Percentiles rank a stretch among this genome's conserved stretches.
phyloP scores from a whole-genome alignment of 2,113 vertebrate species.

The Collichthys lucidus region DNA sequence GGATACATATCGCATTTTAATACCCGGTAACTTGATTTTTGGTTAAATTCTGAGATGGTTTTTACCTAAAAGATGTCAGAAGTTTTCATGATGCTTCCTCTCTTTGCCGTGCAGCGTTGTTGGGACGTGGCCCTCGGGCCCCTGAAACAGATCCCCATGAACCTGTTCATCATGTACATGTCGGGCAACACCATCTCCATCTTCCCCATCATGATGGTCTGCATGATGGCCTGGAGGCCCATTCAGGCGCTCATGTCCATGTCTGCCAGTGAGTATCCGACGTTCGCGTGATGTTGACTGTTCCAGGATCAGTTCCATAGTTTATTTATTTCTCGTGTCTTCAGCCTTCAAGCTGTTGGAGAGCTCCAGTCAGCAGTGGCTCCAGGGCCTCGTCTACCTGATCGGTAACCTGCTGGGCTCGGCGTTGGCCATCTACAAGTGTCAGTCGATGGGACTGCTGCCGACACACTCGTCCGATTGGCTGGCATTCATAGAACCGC shows the following conservation, averaged over 20 bases:
- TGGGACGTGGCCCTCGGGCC: slow-evolving; percentile 97
- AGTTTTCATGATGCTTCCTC: no score
- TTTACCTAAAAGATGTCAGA: no score
- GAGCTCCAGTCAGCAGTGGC: slow-evolving; percentile 96
- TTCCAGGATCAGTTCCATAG: background rate
- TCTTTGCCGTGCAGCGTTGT: slow-evolving; percentile 86
- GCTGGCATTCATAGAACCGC: slow-evolving; percentile 96
- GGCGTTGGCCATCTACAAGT: slow-evolving; percentile 96
- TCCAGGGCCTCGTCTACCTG: slow-evolving; percentile 95
- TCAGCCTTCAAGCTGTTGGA: slow-evolving; percentile 96
- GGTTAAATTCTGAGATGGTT: no score
- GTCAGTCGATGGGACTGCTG: slow-evolving; percentile 97
- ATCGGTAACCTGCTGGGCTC: slow-evolving; percentile 95
- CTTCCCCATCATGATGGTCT: slow-evolving; percentile 99
- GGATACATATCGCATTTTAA: no score
- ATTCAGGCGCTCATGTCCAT: slow-evolving; percentile 98
- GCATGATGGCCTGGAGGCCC: slow-evolving; percentile 99
- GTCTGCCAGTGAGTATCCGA: slow-evolving; percentile 92
- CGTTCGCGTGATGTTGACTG: background rate
- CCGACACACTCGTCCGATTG: slow-evolving; percentile 97
- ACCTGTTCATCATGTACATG: slow-evolving; percentile 99
- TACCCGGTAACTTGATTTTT: no score
- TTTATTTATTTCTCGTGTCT: background rate
- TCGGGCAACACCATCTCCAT: slow-evolving; percentile 99
- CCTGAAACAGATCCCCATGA: slow-evolving; percentile 98